Base-by-base conservation (phyloP, 2,113 vertebrate species). In the Hyaena hyaena region DNA sequence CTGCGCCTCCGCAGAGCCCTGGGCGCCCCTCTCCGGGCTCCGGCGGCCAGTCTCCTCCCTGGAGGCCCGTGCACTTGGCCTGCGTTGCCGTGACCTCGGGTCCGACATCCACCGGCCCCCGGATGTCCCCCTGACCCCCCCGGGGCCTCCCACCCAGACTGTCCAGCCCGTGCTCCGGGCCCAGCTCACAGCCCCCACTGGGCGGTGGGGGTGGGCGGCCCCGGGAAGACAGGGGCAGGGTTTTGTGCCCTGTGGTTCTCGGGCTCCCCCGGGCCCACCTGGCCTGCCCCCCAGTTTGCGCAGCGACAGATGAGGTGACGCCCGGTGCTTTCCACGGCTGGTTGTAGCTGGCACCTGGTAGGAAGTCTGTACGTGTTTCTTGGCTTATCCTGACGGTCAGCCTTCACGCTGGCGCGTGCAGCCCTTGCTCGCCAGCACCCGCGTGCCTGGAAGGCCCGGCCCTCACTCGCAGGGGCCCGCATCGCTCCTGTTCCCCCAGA, bases 191-290 rank as follows among this genome's bases (percentile, higher is more conserved):
- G 82, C 35, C 45, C 24, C 3, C 9, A 1, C 2, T 1, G 55
- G 39, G 39, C 39, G 3, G 39, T 39, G 39, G 39, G 39, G 39
- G 39, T 39, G 39, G 39, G 39, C 39, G 39, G 39, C 39, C 39
- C 39, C 39, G 39, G 39, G 39, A 39, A 39, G 39, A 63, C 19
- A 4, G 7, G 31, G 0, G 0, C 26, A 14, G n/a, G 43, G 9
- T 45, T 39, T 86, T 45, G 2, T 61, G 58, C 1, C 4, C 24
- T 2, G 73, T 2, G 4, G 55, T 61, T 45, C 12, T 81, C 7
- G 1, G 19, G 14, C 7, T 14, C 9, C 0, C 5, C 0, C 0
- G 0, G 76, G 6, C 63, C 48, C 5, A 2, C 1, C 33, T 4
- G 69, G 9, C 58, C 83, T 0, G 33, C 0, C 5, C 82, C 88